Evolutionary conservation across 2,113 vertebrate species (phyloP), one percentile per base, ranked within the genome.

Genomic region (Rhinoderma darwinii): DNA sequence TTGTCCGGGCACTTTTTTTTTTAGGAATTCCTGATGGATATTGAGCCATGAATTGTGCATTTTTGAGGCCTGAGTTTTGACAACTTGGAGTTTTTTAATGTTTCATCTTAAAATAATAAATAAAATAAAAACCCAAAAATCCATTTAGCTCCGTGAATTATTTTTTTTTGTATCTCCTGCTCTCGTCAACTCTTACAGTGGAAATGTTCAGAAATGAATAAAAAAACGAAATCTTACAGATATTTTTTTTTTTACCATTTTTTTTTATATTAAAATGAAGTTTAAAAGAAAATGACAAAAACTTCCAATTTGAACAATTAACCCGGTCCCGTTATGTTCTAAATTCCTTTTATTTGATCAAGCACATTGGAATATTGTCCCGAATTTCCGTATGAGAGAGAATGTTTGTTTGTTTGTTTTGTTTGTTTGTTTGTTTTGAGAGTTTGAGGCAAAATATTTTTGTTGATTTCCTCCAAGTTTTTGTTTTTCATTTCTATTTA

Each of bases 21-120:
- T 89, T 17, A 89, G 88, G 88, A 89, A 47, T 72, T 76, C 59
- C 70, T 76, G 70, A 25, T 15, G 82, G 82, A 84, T 83, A 74
- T 84, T 74, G 83, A 84, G 83, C 83, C 83, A 84, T 84, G 70
- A 61, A 30, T 61, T 90, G 91, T 93, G 91, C 91, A 90, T 92
- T 92, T n/a, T 91, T 90, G 89, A 90, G 89, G 70, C 78, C 89
- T 89, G 89, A 88, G 88, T 72, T 84, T 92, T 83, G 89, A 89
- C 86, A 47, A 66, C 82, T 72, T 70, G 9, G 51, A 79, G 32
- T 56, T 59, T 80, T 79, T 59, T 39, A 39, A 80, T 80, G 35
- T 80, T 59, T 51, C 77, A 79, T 56, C 50, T 44, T 81, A 15
- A 37, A 61, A 75, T 50, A 41, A 61, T 88, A 83, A 68, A 35